phyloP scores from a whole-genome alignment of 2,113 vertebrate genomes.

The Nerophis lumbriciformis region DNA sequence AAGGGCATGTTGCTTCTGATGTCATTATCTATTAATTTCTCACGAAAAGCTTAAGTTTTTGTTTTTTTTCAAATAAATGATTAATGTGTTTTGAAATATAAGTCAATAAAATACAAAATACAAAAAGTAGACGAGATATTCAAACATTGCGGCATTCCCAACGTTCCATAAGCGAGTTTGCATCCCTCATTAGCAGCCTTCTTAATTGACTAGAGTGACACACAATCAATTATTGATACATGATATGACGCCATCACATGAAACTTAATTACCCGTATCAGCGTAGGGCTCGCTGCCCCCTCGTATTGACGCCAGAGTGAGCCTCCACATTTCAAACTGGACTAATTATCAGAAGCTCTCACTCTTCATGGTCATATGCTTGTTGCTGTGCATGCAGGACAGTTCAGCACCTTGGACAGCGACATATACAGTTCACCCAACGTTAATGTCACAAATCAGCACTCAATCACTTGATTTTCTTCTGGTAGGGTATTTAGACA shows the following conservation, averaged over 20 bases:
- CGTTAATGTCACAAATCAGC: too few relatives aligned
- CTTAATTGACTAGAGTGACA: constrained; percentile 8
- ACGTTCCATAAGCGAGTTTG: background rate
- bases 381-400: background rate
- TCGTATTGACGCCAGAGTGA: constrained; percentile 26
- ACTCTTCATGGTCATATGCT: background rate
- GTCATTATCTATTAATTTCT: too few relatives aligned
- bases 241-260: constrained; percentile 24
- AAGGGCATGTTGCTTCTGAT: too few relatives aligned
- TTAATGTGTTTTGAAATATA: background rate
- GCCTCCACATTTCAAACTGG: constrained; percentile 34
- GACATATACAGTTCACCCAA: constrained; percentile 12
- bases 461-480: too few relatives aligned
- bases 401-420: constrained; percentile 70
- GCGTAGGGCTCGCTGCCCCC: constrained; percentile 15
- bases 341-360: constrained; percentile 48
- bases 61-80: background rate
- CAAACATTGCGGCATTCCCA: background rate
- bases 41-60: too few relatives aligned
- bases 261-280: constrained; percentile 39
- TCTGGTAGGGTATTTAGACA: too few relatives aligned
- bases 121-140: constrained; percentile 5
- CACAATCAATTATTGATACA: constrained; percentile 26
- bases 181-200: constrained; percentile 9
- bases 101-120: background rate